Conservation (phyloP, 2,888 invertebrate genomes). For the Caenorhabditis auriculariae region DNA sequence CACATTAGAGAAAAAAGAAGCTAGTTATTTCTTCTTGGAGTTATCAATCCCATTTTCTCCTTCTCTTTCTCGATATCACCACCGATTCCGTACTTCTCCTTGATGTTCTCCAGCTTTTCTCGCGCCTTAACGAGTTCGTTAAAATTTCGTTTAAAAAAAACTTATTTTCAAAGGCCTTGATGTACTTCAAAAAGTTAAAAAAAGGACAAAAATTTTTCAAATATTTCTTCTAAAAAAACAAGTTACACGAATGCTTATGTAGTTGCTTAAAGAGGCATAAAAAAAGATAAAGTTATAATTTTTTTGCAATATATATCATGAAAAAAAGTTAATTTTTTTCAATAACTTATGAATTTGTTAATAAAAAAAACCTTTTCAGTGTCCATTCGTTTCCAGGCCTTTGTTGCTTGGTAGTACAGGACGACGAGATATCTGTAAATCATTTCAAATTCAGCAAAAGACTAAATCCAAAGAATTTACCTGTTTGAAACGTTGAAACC, state of each 20-base stretch:
- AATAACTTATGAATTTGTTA: too few species aligned
- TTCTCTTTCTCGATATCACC: conserved; percentile 63
- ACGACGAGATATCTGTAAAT: conserved; percentile 86
- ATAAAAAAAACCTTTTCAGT: conserved; percentile 64
- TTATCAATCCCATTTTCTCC: conserved; percentile 43
- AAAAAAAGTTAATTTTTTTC: too few species aligned
- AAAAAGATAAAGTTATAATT: too few species aligned
- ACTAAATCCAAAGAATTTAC: conserved; percentile 64
- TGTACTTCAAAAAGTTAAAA: too few species aligned
- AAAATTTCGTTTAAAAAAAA: too few species aligned
- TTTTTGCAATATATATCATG: too few species aligned
- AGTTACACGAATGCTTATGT: too few species aligned
- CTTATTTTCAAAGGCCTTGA: too few species aligned
- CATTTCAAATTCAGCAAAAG: neutral
- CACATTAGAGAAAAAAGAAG: neutral
- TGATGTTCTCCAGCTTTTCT: conserved; percentile 68
- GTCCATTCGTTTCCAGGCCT: conserved; percentile 67
- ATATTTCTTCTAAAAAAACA: neutral
- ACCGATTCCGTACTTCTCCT: conserved; percentile 67
- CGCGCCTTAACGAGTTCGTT: conserved; percentile 65
- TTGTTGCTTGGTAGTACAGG: conserved; percentile 83
- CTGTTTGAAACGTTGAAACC: conserved; percentile 99
- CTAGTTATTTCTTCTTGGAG: conserved; percentile 30
- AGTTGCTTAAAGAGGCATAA: too few species aligned
- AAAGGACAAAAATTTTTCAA: neutral